A percentile compares a stretch with the other conserved stretches of the same genome.
phyloP scores from a whole-genome alignment of 2,888 invertebrate species.

The Scaptomyza flava region DNA sequence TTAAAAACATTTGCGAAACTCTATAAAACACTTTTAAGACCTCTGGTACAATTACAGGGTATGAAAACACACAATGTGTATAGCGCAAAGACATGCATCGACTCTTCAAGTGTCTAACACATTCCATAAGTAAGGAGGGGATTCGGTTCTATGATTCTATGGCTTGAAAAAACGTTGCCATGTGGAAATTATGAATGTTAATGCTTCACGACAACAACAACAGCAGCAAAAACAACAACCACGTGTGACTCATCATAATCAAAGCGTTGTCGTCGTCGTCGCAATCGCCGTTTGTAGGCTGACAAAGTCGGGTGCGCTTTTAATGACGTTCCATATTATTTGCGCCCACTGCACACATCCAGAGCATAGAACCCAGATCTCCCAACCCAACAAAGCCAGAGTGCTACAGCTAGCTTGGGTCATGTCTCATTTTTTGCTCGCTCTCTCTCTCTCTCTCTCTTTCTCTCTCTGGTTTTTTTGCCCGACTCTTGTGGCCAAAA shows the following conservation, averaged over 20 bases:
- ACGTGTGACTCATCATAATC: slow-evolving; percentile 80
- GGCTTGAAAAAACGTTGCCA: slow-evolving; percentile 53
- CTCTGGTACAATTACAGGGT: background rate
- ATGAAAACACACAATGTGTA: slow-evolving; percentile 7
- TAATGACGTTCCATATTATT: slow-evolving; percentile 75
- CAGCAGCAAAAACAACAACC: slow-evolving; percentile 33
- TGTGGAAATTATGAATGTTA: slow-evolving; percentile 77
- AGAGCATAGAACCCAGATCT: slow-evolving; percentile 7
- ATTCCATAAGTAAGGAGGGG: slow-evolving; percentile 2
- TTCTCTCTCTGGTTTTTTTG: background rate
- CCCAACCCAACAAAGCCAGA: slow-evolving; percentile 22
- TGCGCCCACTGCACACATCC: slow-evolving; percentile 67
- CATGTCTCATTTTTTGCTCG: slow-evolving; percentile 22
- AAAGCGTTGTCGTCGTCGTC: slow-evolving; percentile 27
- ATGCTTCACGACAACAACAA: slow-evolving; percentile 52
- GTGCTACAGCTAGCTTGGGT: slow-evolving; percentile 24
- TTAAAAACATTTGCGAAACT: too few species aligned
- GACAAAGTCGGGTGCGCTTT: slow-evolving; percentile 65
- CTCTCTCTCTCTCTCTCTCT: slow-evolving; percentile 6
- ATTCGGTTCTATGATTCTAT: slow-evolving; percentile 30
- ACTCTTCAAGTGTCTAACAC: slow-evolving; percentile 64
- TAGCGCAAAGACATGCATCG: slow-evolving; percentile 7
- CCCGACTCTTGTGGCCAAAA: slow-evolving; percentile 10
- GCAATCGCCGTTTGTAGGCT: slow-evolving; percentile 1
- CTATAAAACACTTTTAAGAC: background rate